These are phyloP conservation scores for Piscicola geometra DNA, from an alignment of 2,888 invertebrate species.

Conservation along the genomic window DNA sequence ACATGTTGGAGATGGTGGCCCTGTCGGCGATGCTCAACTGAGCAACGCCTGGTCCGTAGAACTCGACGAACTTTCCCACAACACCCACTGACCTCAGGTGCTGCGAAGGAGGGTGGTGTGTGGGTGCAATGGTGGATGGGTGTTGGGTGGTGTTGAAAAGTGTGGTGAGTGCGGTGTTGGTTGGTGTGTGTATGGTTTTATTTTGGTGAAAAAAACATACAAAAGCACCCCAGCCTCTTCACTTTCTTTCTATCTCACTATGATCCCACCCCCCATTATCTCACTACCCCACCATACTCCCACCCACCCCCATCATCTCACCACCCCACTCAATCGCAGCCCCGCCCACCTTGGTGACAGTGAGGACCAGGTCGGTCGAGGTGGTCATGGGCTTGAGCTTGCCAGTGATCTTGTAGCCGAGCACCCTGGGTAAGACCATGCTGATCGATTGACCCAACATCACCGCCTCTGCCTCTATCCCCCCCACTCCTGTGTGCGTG, in stretches of 20 bases:
- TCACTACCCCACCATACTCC: too few relatives aligned
- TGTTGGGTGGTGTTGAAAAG: too few relatives aligned
- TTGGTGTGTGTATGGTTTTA: background rate
- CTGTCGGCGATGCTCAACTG: slow-evolving; percentile 90
- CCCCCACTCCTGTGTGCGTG: slow-evolving; percentile 57
- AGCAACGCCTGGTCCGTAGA: slow-evolving; percentile 87
- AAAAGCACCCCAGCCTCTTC: too few relatives aligned
- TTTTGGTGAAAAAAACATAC: too few relatives aligned
- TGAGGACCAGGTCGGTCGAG: slow-evolving; percentile 92
- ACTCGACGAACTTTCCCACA: slow-evolving; percentile 97
- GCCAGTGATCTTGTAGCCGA: slow-evolving; percentile 84
- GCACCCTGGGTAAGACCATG: slow-evolving; percentile 90
- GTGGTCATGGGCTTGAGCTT: slow-evolving; percentile 76
- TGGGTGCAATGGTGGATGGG: background rate
- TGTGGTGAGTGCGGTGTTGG: too few relatives aligned
- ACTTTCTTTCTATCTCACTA: too few relatives aligned
- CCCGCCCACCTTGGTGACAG: slow-evolving; percentile 96
- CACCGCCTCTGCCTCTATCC: slow-evolving; percentile 96
- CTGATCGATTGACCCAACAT: slow-evolving; percentile 96
- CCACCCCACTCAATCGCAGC: too few relatives aligned
- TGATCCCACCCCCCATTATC: too few relatives aligned
- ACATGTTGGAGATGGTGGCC: slow-evolving; percentile 97
- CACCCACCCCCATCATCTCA: too few relatives aligned
- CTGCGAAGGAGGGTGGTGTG: slow-evolving; percentile 59
- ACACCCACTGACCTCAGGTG: slow-evolving; percentile 87